A percentile compares a stretch with the other conserved stretches of the same genome.
These are phyloP conservation scores for Pyrrhosoma nymphula DNA, from an alignment of 2,888 invertebrate genomes.

Conservation along the genomic window DNA sequence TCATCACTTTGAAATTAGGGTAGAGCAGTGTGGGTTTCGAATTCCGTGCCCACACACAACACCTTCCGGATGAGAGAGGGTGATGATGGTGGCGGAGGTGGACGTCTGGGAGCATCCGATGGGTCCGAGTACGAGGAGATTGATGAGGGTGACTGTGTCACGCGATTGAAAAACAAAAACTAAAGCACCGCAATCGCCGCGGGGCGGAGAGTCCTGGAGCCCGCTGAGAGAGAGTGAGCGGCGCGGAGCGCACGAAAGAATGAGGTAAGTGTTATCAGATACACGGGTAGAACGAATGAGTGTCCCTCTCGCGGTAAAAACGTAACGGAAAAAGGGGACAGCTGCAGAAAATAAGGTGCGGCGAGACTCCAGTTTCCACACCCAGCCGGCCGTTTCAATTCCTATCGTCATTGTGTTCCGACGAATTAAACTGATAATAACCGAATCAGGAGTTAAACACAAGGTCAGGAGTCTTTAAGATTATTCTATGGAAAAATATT, in stretches of 20 bases:
- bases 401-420: background rate
- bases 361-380: background rate
- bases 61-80: background rate
- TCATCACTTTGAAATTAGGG: too few species aligned
- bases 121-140: background rate
- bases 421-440: background rate
- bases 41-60: background rate
- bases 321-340: background rate
- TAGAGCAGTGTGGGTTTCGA: background rate
- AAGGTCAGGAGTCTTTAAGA: background rate
- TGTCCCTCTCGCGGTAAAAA: background rate
- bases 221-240: background rate
- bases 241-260: background rate
- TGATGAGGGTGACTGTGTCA: background rate
- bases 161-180: too few species aligned
- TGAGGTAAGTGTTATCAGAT: background rate
- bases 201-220: too few species aligned
- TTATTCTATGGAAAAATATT: background rate
- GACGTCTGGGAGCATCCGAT: background rate
- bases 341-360: background rate
- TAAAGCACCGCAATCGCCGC: too few species aligned
- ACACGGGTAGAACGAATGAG: background rate
- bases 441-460: background rate
- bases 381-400: background rate
- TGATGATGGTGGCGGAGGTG: background rate